These are phyloP conservation scores for Dromaius novaehollandiae DNA, from an alignment of 2,113 vertebrate species.

Conservation along the genomic window DNA sequence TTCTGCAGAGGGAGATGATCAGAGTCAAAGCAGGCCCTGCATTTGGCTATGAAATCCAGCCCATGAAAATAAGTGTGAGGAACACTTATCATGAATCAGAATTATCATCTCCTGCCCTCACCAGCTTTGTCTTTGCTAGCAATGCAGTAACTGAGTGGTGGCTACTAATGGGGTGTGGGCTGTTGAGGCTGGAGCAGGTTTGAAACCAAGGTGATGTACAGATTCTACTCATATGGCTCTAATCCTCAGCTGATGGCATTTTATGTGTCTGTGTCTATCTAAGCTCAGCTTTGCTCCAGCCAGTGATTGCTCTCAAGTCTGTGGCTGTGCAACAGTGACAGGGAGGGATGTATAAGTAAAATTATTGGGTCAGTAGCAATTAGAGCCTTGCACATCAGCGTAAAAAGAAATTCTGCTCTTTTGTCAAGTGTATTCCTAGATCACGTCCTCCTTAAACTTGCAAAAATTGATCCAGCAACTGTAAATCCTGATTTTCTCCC, in stretches of 20 bases:
- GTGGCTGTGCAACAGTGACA: too few species aligned
- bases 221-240: background rate
- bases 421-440: background rate
- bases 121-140: background rate
- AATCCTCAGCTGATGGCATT: background rate
- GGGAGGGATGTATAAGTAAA: too few species aligned
- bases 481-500: background rate
- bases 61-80: background rate
- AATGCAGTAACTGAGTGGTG: background rate
- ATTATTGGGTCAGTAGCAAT: background rate
- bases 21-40: background rate
- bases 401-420: background rate
- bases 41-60: background rate
- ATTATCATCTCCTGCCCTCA: background rate
- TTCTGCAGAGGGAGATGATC: background rate
- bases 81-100: background rate
- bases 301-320: background rate
- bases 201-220: background rate
- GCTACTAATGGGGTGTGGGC: background rate
- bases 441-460: background rate
- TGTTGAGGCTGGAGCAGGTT: background rate
- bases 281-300: background rate
- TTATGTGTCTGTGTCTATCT: background rate
- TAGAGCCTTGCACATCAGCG: background rate
- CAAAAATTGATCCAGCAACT: background rate